These are phyloP conservation scores for Okamejei kenojei DNA, from an alignment of 2,797 vertebrate species.

Conservation along the genomic window DNA sequence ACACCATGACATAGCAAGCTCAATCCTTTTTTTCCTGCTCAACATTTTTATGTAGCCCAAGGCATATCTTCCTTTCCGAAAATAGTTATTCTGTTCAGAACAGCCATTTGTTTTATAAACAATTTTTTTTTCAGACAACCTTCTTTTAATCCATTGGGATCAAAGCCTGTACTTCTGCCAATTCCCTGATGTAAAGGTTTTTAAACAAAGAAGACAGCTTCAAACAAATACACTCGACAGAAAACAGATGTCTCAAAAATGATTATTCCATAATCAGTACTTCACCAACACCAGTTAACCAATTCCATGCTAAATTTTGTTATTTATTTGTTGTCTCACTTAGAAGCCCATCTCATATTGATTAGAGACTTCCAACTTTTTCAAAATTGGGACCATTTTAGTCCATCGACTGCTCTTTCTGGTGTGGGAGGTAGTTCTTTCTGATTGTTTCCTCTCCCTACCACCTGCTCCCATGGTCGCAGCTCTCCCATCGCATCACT, in stretches of 20 bases:
- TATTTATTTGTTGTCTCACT: neutral
- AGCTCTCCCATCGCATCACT: too few species aligned
- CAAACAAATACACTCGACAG: neutral
- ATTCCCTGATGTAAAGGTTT: neutral
- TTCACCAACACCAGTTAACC: neutral
- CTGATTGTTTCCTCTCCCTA: neutral
- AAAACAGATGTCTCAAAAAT: neutral
- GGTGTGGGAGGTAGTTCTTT: neutral
- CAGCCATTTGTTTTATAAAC: neutral
- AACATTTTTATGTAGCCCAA: neutral
- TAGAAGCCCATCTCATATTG: neutral
- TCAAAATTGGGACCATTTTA: neutral
- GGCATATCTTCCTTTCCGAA: conserved; percentile 1
- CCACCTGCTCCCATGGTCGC: neutral
- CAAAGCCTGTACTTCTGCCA: neutral
- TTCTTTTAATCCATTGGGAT: neutral
- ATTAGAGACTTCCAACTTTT: neutral
- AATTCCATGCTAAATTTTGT: neutral
- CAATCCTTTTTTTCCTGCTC: neutral
- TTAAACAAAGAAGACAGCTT: neutral
- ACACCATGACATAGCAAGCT: neutral
- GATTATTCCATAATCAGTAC: neutral
- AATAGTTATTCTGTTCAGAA: neutral
- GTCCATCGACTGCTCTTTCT: neutral
- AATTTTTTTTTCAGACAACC: neutral